Evolutionary conservation across 2,113 vertebrate genomes (phyloP).

Genomic region (Epinephelus fuscoguttatus): DNA sequence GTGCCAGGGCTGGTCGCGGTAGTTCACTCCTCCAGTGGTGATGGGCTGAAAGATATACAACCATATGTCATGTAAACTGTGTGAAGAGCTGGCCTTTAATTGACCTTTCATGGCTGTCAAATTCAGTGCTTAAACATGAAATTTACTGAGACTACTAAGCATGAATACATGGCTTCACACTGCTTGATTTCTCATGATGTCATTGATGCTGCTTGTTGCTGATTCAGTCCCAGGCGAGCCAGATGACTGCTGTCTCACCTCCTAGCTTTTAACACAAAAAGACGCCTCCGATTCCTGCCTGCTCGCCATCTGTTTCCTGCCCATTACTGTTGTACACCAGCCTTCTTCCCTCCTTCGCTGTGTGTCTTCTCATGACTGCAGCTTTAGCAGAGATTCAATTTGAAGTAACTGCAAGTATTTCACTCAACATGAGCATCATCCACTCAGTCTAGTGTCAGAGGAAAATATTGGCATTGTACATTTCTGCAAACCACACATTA

Average conservation of each 20-base stretch:
- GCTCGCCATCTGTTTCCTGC: slow-evolving; percentile 63
- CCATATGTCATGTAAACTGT: not conserved
- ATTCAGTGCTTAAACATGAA: not conserved
- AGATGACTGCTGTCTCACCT: slow-evolving; percentile 33
- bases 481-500: too few species aligned
- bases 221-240: slow-evolving; percentile 26
- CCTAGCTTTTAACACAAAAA: slow-evolving; percentile 37
- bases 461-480: too few species aligned
- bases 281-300: slow-evolving; percentile 41
- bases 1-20: slow-evolving; percentile 96
- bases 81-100: not conserved
- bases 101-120: not conserved
- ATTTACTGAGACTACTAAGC: too few species aligned
- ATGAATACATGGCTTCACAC: not conserved
- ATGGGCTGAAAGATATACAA: slow-evolving; percentile 86
- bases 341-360: not conserved
- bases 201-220: slow-evolving; percentile 2
- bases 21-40: slow-evolving; percentile 93
- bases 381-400: not conserved
- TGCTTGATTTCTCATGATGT: not conserved
- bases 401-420: not conserved
- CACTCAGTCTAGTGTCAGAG: too few species aligned
- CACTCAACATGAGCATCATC: not conserved
- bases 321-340: not conserved
- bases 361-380: not conserved